A percentile compares a stretch with the other conserved stretches of the same genome.
These are phyloP conservation scores for Drosophila greeni DNA, from an alignment of 2,888 invertebrate genomes.

Conservation along the genomic window DNA sequence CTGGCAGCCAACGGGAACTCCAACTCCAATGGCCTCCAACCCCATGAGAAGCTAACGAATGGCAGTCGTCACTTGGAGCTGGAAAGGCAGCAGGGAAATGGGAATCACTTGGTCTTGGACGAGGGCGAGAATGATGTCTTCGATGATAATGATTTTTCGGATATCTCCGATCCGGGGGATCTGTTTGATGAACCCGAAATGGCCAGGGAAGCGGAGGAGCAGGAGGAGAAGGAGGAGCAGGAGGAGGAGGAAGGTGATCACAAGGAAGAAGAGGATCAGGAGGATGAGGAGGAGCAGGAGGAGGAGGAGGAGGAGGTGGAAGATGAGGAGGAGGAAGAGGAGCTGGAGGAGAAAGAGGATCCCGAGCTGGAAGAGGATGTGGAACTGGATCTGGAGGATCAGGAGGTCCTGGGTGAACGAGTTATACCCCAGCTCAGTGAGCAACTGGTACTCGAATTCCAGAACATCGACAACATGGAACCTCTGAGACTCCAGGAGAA, in stretches of 20 bases:
- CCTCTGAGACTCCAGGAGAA: slow-evolving; percentile 71
- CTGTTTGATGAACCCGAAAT: slow-evolving; percentile 81
- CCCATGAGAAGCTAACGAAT: slow-evolving; percentile 33
- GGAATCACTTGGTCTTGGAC: slow-evolving; percentile 77
- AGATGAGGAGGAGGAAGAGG: too few relatives aligned
- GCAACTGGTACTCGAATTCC: slow-evolving; percentile 63
- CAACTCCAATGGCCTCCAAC: background rate
- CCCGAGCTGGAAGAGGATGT: slow-evolving; percentile 30
- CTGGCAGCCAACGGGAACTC: slow-evolving; percentile 77
- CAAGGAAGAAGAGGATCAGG: slow-evolving; percentile 13
- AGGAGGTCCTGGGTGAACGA: slow-evolving; percentile 50
- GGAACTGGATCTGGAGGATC: slow-evolving; percentile 44
- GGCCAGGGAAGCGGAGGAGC: slow-evolving; percentile 71
- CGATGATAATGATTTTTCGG: slow-evolving; percentile 75
- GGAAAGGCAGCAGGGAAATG: slow-evolving; percentile 7
- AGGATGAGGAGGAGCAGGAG: slow-evolving; percentile 43
- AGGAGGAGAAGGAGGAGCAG: slow-evolving; percentile 30
- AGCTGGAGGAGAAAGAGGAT: slow-evolving; percentile 1
- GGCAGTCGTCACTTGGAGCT: slow-evolving; percentile 11
- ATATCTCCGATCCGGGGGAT: slow-evolving; percentile 61
- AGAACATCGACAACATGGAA: slow-evolving; percentile 69
- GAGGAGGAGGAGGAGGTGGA: slow-evolving; percentile 48
- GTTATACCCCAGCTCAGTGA: slow-evolving; percentile 51
- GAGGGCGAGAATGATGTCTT: slow-evolving; percentile 80
- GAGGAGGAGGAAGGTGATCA: slow-evolving; percentile 22